phyloP scores from a whole-genome alignment of 2,888 invertebrate species.

The Glyphotaelius pellucidus region DNA sequence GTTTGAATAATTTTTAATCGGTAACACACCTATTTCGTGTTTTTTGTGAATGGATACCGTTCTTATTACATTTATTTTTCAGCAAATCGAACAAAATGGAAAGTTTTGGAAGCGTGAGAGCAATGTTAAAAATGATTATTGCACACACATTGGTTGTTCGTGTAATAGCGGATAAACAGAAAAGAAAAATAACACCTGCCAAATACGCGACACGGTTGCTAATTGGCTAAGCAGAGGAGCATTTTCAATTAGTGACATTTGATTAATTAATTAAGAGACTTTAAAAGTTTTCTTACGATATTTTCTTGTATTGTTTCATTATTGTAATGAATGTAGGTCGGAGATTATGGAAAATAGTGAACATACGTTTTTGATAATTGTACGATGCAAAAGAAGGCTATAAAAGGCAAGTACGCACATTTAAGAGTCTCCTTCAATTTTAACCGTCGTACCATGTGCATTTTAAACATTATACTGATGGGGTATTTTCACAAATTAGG shows the following conservation, averaged over 20 bases:
- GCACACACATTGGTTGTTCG: not conserved
- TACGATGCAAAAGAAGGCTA: too few species aligned
- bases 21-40: not conserved
- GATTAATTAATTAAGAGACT: not conserved
- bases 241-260: not conserved
- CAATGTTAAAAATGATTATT: not conserved
- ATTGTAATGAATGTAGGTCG: too few species aligned
- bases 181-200: not conserved
- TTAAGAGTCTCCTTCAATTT: too few species aligned
- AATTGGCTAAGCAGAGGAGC: not conserved
- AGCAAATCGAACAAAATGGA: slow-evolving; percentile 12
- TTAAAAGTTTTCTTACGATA: too few species aligned
- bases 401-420: too few species aligned
- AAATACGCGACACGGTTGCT: slow-evolving; percentile 9
- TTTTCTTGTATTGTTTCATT: too few species aligned
- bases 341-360: too few species aligned
- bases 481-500: too few species aligned
- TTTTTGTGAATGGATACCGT: not conserved
- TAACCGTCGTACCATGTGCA: too few species aligned
- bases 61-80: not conserved
- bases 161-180: not conserved
- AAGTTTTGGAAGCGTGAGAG: slow-evolving; percentile 13
- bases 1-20: not conserved
- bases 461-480: too few species aligned
- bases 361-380: too few species aligned